Evolutionary conservation across 53 echinoderm and acorn worm genomes (phyloP).

Genomic region (Luidia sarsii): DNA sequence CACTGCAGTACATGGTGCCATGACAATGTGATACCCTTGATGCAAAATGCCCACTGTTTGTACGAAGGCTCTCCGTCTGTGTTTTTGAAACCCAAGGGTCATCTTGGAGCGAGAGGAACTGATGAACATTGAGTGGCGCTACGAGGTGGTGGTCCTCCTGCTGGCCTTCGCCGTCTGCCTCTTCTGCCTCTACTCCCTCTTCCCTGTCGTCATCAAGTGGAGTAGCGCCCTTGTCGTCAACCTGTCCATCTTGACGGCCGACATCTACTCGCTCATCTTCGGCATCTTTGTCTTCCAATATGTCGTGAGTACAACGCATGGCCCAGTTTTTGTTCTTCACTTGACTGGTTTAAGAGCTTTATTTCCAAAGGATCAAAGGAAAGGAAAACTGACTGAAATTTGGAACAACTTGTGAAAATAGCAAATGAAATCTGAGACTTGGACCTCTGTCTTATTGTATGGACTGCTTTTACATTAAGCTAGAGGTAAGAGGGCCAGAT

Average conservation of each 20-base stretch:
- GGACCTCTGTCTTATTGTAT: too few species aligned
- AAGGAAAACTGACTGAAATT: too few species aligned
- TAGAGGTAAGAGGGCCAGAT: too few species aligned
- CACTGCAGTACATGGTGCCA: too few species aligned
- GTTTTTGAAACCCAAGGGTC: constrained; percentile 51
- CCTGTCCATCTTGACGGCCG: constrained; percentile 95
- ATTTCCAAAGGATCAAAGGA: not conserved
- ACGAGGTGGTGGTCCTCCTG: constrained; percentile 71
- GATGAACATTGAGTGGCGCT: constrained; percentile 68
- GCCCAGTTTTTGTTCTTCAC: too few species aligned
- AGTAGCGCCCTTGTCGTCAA: constrained; percentile 95
- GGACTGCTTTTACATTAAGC: too few species aligned
- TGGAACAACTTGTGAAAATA: too few species aligned
- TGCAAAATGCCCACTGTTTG: not conserved
- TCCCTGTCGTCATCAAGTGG: constrained; percentile 88
- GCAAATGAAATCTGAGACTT: too few species aligned
- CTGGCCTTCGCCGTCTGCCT: constrained; percentile 85
- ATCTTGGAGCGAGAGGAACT: constrained; percentile 85
- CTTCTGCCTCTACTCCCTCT: constrained; percentile 90
- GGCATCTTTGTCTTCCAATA: constrained; percentile 86
- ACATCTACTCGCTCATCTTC: constrained; percentile 85
- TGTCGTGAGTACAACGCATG: constrained; percentile 55
- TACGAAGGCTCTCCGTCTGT: not conserved
- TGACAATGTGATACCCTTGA: not conserved
- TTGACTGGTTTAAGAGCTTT: not conserved